phyloP scores from a whole-genome alignment of 2,888 invertebrate species.

The Perithous albicinctus region DNA sequence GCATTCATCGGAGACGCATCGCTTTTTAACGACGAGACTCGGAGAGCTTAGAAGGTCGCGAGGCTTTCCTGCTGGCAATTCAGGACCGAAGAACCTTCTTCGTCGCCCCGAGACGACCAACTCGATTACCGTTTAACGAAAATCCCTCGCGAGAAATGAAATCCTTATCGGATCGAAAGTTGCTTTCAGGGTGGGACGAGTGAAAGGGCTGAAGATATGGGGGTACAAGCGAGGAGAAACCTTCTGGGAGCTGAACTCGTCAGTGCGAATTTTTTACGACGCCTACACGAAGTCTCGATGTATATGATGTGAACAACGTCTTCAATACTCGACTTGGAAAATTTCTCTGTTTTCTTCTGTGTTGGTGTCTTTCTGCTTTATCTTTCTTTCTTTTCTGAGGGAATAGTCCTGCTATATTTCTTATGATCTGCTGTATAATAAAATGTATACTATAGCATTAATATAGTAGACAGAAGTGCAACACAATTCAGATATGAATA shows the following conservation, averaged over 20 bases:
- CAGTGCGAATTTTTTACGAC: constrained; percentile 26
- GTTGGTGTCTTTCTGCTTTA: background rate
- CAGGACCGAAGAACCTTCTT: constrained; percentile 39
- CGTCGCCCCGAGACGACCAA: constrained; percentile 72
- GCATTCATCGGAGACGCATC: constrained; percentile 76
- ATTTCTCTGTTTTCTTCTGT: background rate
- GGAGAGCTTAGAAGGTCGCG: constrained; percentile 13
- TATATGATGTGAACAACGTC: background rate
- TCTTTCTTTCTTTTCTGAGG: background rate
- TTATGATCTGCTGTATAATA: background rate
- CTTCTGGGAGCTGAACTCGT: constrained; percentile 18
- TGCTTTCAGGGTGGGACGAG: constrained; percentile 35
- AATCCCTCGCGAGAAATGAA: constrained; percentile 79
- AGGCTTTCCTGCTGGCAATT: constrained; percentile 29
- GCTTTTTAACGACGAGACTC: constrained; percentile 79
- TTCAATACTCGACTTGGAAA: background rate
- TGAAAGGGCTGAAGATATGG: background rate
- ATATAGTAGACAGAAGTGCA: constrained; percentile 36
- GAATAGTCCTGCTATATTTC: background rate
- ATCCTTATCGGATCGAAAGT: constrained; percentile 78
- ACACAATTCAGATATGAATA: constrained; percentile 42
- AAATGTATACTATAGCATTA: constrained; percentile 1
- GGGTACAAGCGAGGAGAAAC: constrained; percentile 3
- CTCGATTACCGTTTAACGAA: constrained; percentile 83
- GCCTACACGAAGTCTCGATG: background rate